Percentiles rank a stretch among this genome's conserved stretches.
These are phyloP conservation scores for Petrocephalus schoutedeni DNA, from an alignment of 2,797 vertebrate genomes.

Conservation along the genomic window DNA sequence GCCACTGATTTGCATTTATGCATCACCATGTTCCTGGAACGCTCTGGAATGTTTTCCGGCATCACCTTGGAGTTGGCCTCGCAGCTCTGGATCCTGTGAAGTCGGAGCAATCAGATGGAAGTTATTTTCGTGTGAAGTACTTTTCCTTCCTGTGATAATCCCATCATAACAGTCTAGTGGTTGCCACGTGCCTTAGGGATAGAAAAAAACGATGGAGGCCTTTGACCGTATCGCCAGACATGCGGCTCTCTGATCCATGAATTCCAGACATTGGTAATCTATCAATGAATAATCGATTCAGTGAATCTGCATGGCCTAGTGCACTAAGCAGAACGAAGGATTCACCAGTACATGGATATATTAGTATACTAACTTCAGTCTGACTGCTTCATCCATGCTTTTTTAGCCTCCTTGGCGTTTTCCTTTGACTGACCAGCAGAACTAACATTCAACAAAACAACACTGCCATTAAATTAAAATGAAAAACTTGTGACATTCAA, in stretches of 20 bases:
- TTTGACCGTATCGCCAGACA: neutral
- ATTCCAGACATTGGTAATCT: neutral
- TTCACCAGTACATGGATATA: neutral
- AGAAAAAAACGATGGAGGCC: neutral
- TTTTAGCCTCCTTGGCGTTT: neutral
- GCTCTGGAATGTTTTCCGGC: neutral
- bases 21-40: neutral
- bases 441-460: slow-evolving; percentile 42
- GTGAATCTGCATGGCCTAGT: neutral
- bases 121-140: neutral
- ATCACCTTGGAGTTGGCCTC: neutral
- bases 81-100: neutral
- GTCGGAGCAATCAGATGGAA: neutral
- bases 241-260: neutral
- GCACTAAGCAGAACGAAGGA: neutral
- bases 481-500: slow-evolving; percentile 66
- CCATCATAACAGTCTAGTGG: slow-evolving; percentile 9
- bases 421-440: neutral
- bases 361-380: neutral
- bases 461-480: slow-evolving; percentile 46
- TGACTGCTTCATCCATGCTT: neutral
- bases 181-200: neutral
- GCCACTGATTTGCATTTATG: slow-evolving; percentile 6
- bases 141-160: slow-evolving; percentile 5
- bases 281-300: neutral